Evolutionary conservation across 2,797 vertebrate species (phyloP), one percentile per base, ranked within the genome.

Genomic region (Adrianichthys oophorus): DNA sequence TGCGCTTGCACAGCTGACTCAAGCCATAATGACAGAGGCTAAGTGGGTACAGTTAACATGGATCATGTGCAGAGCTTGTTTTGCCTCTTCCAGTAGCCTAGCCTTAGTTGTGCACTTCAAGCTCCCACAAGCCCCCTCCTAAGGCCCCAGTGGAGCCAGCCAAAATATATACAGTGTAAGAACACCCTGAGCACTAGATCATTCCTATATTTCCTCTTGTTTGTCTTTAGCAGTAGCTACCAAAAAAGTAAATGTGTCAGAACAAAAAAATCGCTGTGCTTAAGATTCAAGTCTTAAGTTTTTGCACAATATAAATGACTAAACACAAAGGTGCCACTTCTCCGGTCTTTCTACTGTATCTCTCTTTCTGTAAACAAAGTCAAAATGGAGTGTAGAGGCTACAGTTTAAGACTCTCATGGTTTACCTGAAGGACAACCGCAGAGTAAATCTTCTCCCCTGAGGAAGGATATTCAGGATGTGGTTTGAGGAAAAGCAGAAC

Each of bases 351-450:
- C 66, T 68, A 68, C 63, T 69, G 47, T 60, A 52, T 72, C 62
- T 49, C 59, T 54, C 68, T 76, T 51, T 56, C 47, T 68, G 53
- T 59, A 72, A 76, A 70, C 58, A 49, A 23, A 66, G 60, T 76
- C 40, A 50, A 56, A 80, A 75, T 72, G 59, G 59, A 47, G 66
- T 60, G 56, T 23, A 37, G 64, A 74, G 56, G 73, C 59, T 72
- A 69, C 68, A 71, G 64, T 54, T 73, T 65, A 66, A 52, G 56
- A 62, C 78, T 88, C 79, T 86, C 65, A 72, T 67, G 81, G 72
- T 85, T 82, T 79, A 89, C 87, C 89, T 90, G 85, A 85, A 87
- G 81, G 72, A 84, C 74, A 21, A 85, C 88, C 89, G 78, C 85
- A 85, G 85, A 86, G 86, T 86, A 89, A 87, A 89, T 83, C 79